Percentiles rank a stretch among this genome's conserved stretches.
These are phyloP conservation scores for Hemicordylus capensis DNA, from an alignment of 2,113 vertebrate genomes.

Conservation along the genomic window DNA sequence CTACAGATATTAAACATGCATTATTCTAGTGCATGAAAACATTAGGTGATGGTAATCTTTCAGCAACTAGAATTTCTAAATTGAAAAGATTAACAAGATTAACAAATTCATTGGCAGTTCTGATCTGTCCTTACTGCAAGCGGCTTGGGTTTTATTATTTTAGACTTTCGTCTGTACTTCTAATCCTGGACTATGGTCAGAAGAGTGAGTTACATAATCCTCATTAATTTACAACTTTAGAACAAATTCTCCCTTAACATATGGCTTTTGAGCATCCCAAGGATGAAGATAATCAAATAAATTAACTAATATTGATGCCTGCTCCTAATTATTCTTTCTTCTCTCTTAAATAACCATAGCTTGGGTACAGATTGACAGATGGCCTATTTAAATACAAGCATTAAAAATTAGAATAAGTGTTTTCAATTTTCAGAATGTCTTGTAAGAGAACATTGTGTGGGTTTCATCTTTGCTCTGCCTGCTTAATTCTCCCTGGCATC, in stretches of 20 bases:
- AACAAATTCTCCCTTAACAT: background rate
- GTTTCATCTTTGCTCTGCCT: slow-evolving; percentile 28
- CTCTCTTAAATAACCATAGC: slow-evolving; percentile 9
- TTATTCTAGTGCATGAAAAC: background rate
- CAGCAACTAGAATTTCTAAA: background rate
- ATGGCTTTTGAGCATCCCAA: slow-evolving; percentile 9
- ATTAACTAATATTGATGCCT: background rate
- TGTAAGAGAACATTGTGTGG: slow-evolving; percentile 8
- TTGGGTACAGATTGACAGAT: slow-evolving; percentile 47
- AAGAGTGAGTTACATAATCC: background rate
- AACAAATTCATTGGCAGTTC: background rate
- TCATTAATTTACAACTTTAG: background rate
- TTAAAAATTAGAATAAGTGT: slow-evolving; percentile 53
- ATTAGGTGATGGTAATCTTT: background rate
- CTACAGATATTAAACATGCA: background rate
- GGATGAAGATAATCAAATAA: slow-evolving; percentile 29
- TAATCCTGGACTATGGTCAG: background rate
- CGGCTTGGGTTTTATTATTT: background rate
- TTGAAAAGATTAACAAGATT: background rate
- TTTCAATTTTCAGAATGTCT: slow-evolving; percentile 23
- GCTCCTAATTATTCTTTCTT: slow-evolving; percentile 25
- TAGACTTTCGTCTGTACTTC: background rate
- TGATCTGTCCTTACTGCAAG: background rate
- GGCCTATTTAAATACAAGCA: slow-evolving; percentile 48
- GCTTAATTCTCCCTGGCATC: slow-evolving; percentile 31